Evolutionary conservation across 1,140 invertebrate species (phyloP), one percentile per base, ranked within the genome.

Genomic region (Paraescarpia echinospica): DNA sequence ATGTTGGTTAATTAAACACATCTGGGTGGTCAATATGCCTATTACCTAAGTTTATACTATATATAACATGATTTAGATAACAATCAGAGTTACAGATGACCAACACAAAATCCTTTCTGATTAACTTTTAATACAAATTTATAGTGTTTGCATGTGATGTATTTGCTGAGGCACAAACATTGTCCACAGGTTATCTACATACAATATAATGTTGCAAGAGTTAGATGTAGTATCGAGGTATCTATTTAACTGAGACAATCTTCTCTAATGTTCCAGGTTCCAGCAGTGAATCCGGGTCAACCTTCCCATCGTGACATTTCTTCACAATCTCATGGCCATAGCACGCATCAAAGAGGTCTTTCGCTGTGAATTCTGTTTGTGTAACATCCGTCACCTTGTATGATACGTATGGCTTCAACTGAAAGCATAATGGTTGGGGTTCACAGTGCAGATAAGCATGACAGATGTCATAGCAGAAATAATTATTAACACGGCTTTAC

Each of bases 391-490:
- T 96, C 0, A 97, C 97, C 96, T 97, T 97, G 94, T 99, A 99
- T 0, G 98, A 98, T 0, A 99, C 99, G 95, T 99, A 99, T 0
- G 99, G 98, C 96, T 99, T 99, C 35, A 99, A 96, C 96, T 97
- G 95, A 91, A 97, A 91, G 91, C 92, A 93, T 91, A 18, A 88
- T 18, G 18, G 77, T 27, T 48, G 31, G 41, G 33, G 48, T 48
- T 27, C 2, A 77, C 14, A 18, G 0, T 77, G 59, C 59, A 77
- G 59, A 18, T 77, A 77, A 91, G 27, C 34, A 18, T 22, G n/a
- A 91, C 14, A 91, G 18, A 35, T 48, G 9, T 35, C 4, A 41
- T 12, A 41, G 41, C 35, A 41, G 35, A 35, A 34, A 91, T 33
- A 91, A 18, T 91, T 4, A 22, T 77, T 22, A 77, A 41, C 4